Evolutionary conservation across 2,113 vertebrate genomes (phyloP), one percentile per base, ranked within the genome.

Genomic region (Pseudorasbora parva): DNA sequence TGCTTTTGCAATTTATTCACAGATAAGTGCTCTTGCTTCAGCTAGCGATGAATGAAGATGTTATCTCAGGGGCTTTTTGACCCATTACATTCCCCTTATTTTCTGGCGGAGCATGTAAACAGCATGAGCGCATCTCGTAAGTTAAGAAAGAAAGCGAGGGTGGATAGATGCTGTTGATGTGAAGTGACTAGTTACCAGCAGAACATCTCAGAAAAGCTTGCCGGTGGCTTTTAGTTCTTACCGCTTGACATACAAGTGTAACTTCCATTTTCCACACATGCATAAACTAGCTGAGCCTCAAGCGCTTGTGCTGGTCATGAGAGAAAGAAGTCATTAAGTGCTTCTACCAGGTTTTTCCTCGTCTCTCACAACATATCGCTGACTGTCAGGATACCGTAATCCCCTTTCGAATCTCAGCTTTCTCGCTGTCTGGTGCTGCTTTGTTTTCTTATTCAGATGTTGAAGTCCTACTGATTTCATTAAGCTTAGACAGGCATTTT

Each of bases 391-490:
- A 59, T 60, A 43, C 51, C 17, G 10, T 57, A 71, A 66, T 78
- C 30, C 49, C 60, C 8, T 14, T n/a, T 66, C 41, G 15, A 68
- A 27, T 71, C 62, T 60, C 23, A 15, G 17, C 47, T 66, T 27
- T 73, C 62, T 41, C 19, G 0, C 73, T 25, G 49, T 54, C n/a
- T 12, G 25, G 15, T 12, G 37, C 51, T 19, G 17, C 7, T 54
- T 8, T 69, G 25, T 85, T 85, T 85, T 73, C 23, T 12, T n/a
- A 56, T 77, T 71, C 45, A 14, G 30, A 77, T 79, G 33, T 64
- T 69, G 15, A 77, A 81, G 60, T 56, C 71, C 71, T 73, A 49
- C 78, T 86, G 82, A 77, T 73, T 84, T 86, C 56, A 73, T 54
- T 57, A 57, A 76, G 71, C 81, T 85, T 71, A 72, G 41, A 79